phyloP scores from a whole-genome alignment of 2,888 invertebrate genomes.

The Ochropleura plecta region DNA sequence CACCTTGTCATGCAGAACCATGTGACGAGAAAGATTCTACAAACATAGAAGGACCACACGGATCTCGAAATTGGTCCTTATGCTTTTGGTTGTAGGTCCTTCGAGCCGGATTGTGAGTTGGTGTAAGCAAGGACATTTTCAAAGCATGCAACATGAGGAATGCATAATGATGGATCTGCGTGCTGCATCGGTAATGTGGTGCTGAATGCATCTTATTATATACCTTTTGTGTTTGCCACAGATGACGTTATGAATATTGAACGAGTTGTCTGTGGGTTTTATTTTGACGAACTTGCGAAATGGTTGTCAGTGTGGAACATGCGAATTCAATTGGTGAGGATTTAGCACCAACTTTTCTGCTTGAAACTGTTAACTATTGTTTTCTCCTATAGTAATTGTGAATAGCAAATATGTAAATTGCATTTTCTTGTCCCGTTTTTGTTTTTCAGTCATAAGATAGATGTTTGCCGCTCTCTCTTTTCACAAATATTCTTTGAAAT shows the following conservation, averaged over 20 bases:
- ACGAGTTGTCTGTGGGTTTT: slow-evolving; percentile 59
- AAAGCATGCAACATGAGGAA: slow-evolving; percentile 73
- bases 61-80: slow-evolving; percentile 48
- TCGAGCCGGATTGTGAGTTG: slow-evolving; percentile 41
- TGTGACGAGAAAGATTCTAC: slow-evolving; percentile 53
- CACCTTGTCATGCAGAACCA: slow-evolving; percentile 67
- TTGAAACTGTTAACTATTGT: slow-evolving; percentile 14
- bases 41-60: slow-evolving; percentile 20
- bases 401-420: slow-evolving; percentile 4
- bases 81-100: slow-evolving; percentile 22
- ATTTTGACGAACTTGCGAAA: slow-evolving; percentile 63
- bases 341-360: slow-evolving; percentile 22
- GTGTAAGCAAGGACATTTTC: slow-evolving; percentile 77
- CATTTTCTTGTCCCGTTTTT: slow-evolving; percentile 3
- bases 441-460: not conserved
- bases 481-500: not conserved
- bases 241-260: slow-evolving; percentile 76
- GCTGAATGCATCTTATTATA: slow-evolving; percentile 72
- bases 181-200: slow-evolving; percentile 78
- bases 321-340: slow-evolving; percentile 30
- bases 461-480: not conserved
- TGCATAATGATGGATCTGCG: slow-evolving; percentile 81
- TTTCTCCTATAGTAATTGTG: not conserved
- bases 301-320: slow-evolving; percentile 32
- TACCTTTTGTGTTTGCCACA: slow-evolving; percentile 71